These are phyloP conservation scores for Mohoua ochrocephala DNA, from an alignment of 2,113 vertebrate genomes.

Conservation along the genomic window DNA sequence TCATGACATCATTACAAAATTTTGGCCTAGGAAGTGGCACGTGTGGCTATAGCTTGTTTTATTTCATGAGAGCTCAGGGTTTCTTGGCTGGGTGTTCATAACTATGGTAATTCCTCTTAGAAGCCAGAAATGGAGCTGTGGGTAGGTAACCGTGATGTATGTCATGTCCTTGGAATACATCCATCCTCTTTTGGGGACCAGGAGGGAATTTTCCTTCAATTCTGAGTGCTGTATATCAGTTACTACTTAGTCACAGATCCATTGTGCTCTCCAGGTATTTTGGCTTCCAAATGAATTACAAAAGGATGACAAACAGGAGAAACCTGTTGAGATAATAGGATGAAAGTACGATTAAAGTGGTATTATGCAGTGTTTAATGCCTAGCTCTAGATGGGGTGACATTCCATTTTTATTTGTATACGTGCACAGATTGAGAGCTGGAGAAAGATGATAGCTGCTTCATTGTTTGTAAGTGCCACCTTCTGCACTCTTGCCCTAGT, in stretches of 20 bases:
- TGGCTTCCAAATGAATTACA: not conserved
- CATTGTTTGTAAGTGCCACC: not conserved
- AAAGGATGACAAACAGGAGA: not conserved
- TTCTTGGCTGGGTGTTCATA: not conserved
- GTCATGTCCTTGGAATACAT: accelerated
- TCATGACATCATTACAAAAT: not conserved
- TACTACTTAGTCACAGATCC: not conserved
- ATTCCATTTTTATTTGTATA: not conserved
- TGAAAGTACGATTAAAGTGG: not conserved
- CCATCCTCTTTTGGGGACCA: not conserved
- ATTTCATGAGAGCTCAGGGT: not conserved
- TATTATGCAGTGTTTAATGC: not conserved
- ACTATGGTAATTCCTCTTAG: not conserved
- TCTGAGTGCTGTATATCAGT: not conserved
- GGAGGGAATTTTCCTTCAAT: not conserved
- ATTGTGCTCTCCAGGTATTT: not conserved
- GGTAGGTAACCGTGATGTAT: accelerated
- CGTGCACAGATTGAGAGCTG: not conserved
- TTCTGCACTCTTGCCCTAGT: not conserved
- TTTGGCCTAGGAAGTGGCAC: not conserved
- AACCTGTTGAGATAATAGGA: not conserved
- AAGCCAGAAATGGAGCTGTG: not conserved
- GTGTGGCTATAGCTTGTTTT: not conserved
- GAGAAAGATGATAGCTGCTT: not conserved
- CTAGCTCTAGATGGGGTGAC: not conserved